These are phyloP conservation scores for Polia nebulosa DNA, from an alignment of 2,888 invertebrate genomes.

Conservation along the genomic window DNA sequence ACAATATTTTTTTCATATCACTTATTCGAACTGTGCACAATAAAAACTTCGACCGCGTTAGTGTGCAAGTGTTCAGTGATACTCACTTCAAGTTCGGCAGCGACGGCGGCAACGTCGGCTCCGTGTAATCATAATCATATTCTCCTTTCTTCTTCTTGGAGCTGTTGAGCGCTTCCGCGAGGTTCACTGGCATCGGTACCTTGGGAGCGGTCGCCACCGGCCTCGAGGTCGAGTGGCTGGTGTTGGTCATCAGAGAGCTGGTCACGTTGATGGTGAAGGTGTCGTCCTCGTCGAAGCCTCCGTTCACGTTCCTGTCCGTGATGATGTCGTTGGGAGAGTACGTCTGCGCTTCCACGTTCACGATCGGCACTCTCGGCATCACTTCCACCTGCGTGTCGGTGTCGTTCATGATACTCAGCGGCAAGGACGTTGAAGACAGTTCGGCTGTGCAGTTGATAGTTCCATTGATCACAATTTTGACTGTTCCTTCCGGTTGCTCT, in stretches of 20 bases:
- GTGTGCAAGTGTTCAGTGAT: not conserved
- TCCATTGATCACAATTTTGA: slow-evolving; percentile 85
- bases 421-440: slow-evolving; percentile 83
- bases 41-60: not conserved
- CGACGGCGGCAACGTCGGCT: slow-evolving; percentile 95
- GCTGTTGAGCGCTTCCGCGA: slow-evolving; percentile 85
- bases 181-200: slow-evolving; percentile 79
- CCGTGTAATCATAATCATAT: slow-evolving; percentile 93
- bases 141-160: slow-evolving; percentile 91
- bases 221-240: slow-evolving; percentile 72
- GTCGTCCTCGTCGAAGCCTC: slow-evolving; percentile 88
- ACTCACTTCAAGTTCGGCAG: slow-evolving; percentile 94
- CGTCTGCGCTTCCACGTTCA: slow-evolving; percentile 80
- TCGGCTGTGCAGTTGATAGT: slow-evolving; percentile 88
- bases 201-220: slow-evolving; percentile 70
- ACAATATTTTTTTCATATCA: not conserved
- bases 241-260: slow-evolving; percentile 87
- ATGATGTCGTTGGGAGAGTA: slow-evolving; percentile 84
- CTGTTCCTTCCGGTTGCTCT: slow-evolving; percentile 81
- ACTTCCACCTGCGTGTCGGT: slow-evolving; percentile 74
- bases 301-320: slow-evolving; percentile 79
- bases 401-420: slow-evolving; percentile 77
- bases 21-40: not conserved
- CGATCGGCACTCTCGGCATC: slow-evolving; percentile 77
- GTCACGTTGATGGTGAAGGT: slow-evolving; percentile 91